These are phyloP conservation scores for Mustela nigripes DNA, from an alignment of 2,113 vertebrate genomes.

Conservation along the genomic window DNA sequence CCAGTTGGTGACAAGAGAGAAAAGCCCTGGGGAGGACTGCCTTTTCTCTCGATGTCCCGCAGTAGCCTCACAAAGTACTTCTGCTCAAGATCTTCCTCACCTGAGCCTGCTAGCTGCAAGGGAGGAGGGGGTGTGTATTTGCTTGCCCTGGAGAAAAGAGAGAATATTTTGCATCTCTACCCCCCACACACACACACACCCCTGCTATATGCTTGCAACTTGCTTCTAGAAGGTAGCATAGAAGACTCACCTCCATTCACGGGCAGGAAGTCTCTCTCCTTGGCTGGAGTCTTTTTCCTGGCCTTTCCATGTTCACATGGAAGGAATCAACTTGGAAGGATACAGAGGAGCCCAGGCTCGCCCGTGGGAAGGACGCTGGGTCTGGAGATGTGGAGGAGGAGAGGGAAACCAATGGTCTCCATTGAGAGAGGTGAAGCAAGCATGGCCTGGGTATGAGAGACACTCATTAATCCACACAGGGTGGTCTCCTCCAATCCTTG, in stretches of 20 bases:
- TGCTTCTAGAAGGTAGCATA: not conserved
- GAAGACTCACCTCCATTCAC: not conserved
- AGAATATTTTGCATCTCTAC: no score
- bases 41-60: not conserved
- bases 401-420: not conserved
- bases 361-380: not conserved
- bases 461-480: not conserved
- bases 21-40: not conserved
- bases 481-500: not conserved
- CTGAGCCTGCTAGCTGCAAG: no score
- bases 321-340: not conserved
- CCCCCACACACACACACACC: no score
- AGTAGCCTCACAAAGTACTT: not conserved
- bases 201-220: not conserved
- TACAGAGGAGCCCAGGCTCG: not conserved
- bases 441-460: fast-evolving
- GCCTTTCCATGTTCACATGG: not conserved
- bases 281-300: not conserved
- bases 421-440: not conserved
- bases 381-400: not conserved
- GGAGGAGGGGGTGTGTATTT: not conserved
- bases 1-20: not conserved
- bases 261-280: not conserved
- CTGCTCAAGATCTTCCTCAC: not conserved
- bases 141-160: not conserved